A percentile compares a stretch with the other conserved stretches of the same genome.
Conservation (phyloP, 2,113 vertebrate species). For the Naja naja region DNA sequence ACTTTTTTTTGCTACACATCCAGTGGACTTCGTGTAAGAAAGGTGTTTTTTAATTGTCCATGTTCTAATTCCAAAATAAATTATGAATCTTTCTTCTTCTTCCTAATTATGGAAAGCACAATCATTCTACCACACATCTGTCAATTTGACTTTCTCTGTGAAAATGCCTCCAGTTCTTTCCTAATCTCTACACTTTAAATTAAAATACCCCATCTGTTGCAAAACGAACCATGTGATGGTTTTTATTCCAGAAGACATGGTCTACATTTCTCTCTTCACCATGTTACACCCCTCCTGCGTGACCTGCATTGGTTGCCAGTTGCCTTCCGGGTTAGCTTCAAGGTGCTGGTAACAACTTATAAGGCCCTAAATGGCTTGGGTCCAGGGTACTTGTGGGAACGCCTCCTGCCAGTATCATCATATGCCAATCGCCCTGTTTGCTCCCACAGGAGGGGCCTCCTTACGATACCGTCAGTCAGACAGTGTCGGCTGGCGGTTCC, state of each 20-base stretch:
- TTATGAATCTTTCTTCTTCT: background rate
- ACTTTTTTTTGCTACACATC: too few relatives aligned
- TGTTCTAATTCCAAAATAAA: background rate
- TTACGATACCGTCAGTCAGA: too few relatives aligned
- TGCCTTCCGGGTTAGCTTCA: too few relatives aligned
- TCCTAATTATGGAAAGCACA: background rate
- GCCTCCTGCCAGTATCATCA: too few relatives aligned
- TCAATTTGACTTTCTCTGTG: background rate
- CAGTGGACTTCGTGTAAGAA: background rate
- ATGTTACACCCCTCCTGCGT: too few relatives aligned
- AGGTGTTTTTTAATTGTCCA: background rate
- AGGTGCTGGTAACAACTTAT: too few relatives aligned
- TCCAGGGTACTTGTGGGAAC: too few relatives aligned
- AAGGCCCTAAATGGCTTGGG: too few relatives aligned
- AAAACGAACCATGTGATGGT: background rate
- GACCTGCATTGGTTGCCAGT: too few relatives aligned
- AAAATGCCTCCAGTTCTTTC: conserved; percentile 13
- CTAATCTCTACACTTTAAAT: background rate
- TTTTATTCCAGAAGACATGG: background rate
- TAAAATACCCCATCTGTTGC: background rate
- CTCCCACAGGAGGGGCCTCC: too few relatives aligned
- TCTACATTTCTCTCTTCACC: background rate
- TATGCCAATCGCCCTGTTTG: too few relatives aligned
- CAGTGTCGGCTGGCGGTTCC: too few relatives aligned
- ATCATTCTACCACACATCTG: background rate